These are phyloP conservation scores for Phataginus tetradactyla DNA, from an alignment of 2,797 vertebrate genomes.

Conservation along the genomic window DNA sequence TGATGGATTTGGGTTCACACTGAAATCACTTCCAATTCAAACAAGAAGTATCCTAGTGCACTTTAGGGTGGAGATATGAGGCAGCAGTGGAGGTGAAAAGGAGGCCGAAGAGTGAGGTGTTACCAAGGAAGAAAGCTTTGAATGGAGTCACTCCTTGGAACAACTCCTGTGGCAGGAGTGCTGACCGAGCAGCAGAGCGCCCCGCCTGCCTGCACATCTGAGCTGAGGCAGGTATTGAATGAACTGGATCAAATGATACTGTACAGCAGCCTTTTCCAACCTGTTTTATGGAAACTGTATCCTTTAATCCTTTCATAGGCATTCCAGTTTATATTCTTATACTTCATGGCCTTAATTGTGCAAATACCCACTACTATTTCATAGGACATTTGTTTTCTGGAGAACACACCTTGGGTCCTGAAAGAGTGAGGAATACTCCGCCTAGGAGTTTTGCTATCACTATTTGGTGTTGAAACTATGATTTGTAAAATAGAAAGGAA, in stretches of 20 bases:
- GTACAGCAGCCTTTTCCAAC: background rate
- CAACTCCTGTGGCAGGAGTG: background rate
- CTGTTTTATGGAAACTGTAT: background rate
- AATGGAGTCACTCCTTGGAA: background rate
- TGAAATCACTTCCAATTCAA: background rate
- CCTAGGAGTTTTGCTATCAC: background rate
- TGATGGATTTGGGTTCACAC: background rate
- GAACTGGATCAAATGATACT: background rate
- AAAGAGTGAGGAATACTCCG: background rate
- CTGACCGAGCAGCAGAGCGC: no score
- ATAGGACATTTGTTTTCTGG: background rate
- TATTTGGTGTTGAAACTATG: background rate
- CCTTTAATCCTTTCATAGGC: background rate
- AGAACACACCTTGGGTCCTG: background rate
- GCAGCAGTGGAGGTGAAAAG: background rate
- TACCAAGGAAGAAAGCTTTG: background rate
- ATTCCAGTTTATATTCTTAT: background rate
- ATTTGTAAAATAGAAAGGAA: conserved; percentile 17
- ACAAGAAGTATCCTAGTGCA: background rate
- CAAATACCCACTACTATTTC: background rate
- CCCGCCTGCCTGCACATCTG: accelerated
- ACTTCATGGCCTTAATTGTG: background rate
- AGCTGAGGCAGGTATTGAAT: background rate
- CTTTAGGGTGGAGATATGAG: background rate
- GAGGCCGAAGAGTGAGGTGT: background rate